A percentile compares a stretch with the other conserved stretches of the same genome.
Conservation (phyloP, 2,797 vertebrate genomes). For the Pygocentrus nattereri region DNA sequence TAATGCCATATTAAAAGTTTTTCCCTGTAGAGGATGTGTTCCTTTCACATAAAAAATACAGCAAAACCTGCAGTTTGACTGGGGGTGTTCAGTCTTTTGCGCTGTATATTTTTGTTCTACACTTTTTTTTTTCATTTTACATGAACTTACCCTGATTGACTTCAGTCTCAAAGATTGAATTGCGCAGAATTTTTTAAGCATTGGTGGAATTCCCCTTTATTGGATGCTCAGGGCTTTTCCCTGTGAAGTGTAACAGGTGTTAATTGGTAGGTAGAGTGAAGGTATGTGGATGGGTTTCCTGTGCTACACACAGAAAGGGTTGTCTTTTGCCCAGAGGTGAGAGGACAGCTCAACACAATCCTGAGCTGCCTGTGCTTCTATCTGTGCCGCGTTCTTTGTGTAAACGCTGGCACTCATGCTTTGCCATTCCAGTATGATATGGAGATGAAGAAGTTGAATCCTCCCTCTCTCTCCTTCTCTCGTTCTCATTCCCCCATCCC, state of each 20-base stretch:
- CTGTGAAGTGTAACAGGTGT: slow-evolving; percentile 23
- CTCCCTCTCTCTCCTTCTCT: slow-evolving; percentile 57
- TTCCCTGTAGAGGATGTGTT: no score
- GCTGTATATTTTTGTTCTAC: no score
- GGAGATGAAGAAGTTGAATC: slow-evolving; percentile 81
- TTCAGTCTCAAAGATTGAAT: neutral
- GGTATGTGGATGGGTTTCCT: slow-evolving; percentile 3
- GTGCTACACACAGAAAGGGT: slow-evolving; percentile 12
- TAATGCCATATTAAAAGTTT: no score
- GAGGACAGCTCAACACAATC: slow-evolving; percentile 73
- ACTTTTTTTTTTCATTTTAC: no score
- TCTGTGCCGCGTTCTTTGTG: slow-evolving; percentile 42
- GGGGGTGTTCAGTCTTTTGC: no score
- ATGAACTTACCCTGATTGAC: neutral
- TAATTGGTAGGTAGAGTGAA: neutral
- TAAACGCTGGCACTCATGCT: slow-evolving; percentile 39
- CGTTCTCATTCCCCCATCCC: slow-evolving; percentile 70
- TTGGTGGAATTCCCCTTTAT: neutral
- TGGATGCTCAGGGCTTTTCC: neutral
- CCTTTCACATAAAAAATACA: no score
- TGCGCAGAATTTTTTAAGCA: neutral
- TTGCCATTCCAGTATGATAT: slow-evolving; percentile 82
- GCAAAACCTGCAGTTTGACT: no score
- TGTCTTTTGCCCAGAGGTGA: slow-evolving; percentile 65
- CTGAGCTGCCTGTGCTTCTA: neutral